A percentile compares a stretch with the other conserved stretches of the same genome.
Conservation (phyloP, 2,797 vertebrate genomes). For the Molossus alvarezi region DNA sequence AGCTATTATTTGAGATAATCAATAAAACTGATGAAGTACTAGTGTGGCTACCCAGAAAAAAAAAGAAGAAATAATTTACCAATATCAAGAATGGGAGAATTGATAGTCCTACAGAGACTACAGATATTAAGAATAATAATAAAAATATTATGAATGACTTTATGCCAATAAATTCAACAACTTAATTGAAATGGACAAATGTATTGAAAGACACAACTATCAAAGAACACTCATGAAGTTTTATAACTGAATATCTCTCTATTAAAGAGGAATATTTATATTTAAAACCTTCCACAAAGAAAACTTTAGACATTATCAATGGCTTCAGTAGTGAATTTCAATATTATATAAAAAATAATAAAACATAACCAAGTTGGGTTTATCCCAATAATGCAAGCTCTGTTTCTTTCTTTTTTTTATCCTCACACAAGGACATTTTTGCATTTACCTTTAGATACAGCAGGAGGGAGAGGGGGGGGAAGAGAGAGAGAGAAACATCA, state of each 20-base stretch:
- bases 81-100: neutral
- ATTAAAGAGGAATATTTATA: neutral
- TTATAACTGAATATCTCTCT: neutral
- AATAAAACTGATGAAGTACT: neutral
- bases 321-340: neutral
- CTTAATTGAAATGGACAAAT: slow-evolving; percentile 4
- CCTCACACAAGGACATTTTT: too few relatives aligned
- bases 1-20: slow-evolving; percentile 3
- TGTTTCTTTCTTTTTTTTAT: too few relatives aligned
- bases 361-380: too few relatives aligned
- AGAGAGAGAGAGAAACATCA: too few relatives aligned
- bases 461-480: too few relatives aligned
- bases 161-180: slow-evolving; percentile 24
- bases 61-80: neutral
- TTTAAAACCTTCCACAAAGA: neutral
- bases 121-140: neutral
- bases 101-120: neutral
- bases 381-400: too few relatives aligned
- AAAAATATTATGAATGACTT: slow-evolving; percentile 31
- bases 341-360: neutral
- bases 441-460: too few relatives aligned
- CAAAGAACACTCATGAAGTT: neutral
- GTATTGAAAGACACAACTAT: slow-evolving; percentile 22
- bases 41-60: neutral
- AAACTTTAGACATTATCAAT: neutral